A percentile compares a stretch with the other conserved stretches of the same genome.
These are phyloP conservation scores for Andrena minutula DNA, from an alignment of 2,888 invertebrate species.

Conservation along the genomic window DNA sequence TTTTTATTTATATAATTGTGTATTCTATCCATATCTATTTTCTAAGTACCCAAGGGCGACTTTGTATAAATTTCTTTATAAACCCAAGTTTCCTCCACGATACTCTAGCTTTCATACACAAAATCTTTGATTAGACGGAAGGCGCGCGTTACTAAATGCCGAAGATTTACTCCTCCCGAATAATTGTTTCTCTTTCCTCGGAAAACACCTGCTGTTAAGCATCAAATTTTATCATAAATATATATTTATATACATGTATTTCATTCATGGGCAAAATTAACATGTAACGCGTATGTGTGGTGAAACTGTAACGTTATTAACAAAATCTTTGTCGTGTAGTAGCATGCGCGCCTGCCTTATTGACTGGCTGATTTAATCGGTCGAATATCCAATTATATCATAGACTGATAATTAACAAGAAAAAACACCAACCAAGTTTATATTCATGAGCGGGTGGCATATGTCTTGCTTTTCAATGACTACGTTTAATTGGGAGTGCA, in stretches of 20 bases:
- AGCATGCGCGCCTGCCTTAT: constrained; percentile 69
- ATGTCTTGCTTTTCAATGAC: constrained; percentile 63
- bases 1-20: constrained; percentile 64
- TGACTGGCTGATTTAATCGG: constrained; percentile 70
- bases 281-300: constrained; percentile 11
- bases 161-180: constrained; percentile 54
- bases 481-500: constrained; percentile 48
- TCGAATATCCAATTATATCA: constrained; percentile 78
- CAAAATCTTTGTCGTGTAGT: constrained; percentile 67
- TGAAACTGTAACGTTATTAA: constrained; percentile 23
- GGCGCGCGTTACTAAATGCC: constrained; percentile 70
- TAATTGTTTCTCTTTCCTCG: constrained; percentile 32
- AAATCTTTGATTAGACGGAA: constrained; percentile 70
- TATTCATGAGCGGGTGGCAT: constrained; percentile 68
- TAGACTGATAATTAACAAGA: constrained; percentile 79
- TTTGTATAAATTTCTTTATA: constrained; percentile 61
- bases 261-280: constrained; percentile 40
- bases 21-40: constrained; percentile 60
- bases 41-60: constrained; percentile 42
- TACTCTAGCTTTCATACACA: constrained; percentile 70
- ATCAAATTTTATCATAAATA: constrained; percentile 32
- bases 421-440: constrained; percentile 70
- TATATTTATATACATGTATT: constrained; percentile 24
- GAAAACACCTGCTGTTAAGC: constrained; percentile 22
- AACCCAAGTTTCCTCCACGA: constrained; percentile 48